A percentile compares a stretch with the other conserved stretches of the same genome.
phyloP scores from a whole-genome alignment of 2,113 vertebrate species.

The Lynx canadensis region DNA sequence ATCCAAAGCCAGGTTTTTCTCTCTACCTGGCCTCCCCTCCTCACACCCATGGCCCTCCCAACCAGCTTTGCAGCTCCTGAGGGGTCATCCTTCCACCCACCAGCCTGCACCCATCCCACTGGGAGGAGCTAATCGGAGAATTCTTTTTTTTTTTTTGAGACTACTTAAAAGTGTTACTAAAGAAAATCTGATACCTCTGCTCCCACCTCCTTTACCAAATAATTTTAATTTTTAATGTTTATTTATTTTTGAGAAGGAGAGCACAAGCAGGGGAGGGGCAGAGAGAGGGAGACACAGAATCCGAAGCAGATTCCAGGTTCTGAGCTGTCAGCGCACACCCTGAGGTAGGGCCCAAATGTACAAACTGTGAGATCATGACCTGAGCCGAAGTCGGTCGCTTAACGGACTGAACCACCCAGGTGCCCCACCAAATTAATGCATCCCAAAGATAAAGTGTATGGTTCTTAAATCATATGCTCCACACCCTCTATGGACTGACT shows the following conservation, averaged over 20 bases:
- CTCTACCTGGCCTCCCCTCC: not conserved
- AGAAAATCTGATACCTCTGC: not conserved
- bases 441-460: not conserved
- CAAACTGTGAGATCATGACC: too few relatives aligned
- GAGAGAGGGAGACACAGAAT: too few relatives aligned
- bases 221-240: not conserved
- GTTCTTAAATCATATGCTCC: not conserved
- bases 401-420: too few relatives aligned
- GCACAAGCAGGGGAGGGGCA: too few relatives aligned
- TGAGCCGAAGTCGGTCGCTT: too few relatives aligned
- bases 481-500: not conserved
- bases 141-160: not conserved
- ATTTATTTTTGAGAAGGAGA: too few relatives aligned
- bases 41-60: not conserved
- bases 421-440: not conserved
- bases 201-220: not conserved
- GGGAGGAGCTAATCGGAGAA: not conserved
- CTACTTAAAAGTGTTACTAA: not conserved
- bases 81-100: rapidly evolving
- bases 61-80: not conserved
- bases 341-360: too few relatives aligned
- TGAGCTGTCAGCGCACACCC: too few relatives aligned
- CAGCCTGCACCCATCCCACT: not conserved
- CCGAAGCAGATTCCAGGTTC: too few relatives aligned
- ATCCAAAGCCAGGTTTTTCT: not conserved